These are phyloP conservation scores for Carlito syrichta DNA, from an alignment of 2,113 vertebrate genomes.

Conservation along the genomic window DNA sequence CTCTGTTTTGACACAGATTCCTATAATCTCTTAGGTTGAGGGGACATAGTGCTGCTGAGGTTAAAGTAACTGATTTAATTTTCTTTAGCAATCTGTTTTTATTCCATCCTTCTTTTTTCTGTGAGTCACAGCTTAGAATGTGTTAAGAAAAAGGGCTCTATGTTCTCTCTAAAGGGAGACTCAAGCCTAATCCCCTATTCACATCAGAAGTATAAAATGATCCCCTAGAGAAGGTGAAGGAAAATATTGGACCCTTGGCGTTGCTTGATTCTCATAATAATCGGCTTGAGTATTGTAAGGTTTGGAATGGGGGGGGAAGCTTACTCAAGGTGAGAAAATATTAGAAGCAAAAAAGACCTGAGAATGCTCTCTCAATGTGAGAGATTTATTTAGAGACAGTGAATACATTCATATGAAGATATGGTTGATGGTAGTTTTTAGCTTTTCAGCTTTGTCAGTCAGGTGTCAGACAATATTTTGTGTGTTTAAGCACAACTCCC, in stretches of 20 bases:
- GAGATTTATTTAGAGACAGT: slow-evolving; percentile 63
- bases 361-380: slow-evolving; percentile 33
- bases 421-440: slow-evolving; percentile 60
- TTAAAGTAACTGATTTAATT: slow-evolving; percentile 71
- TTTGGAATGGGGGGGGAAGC: slow-evolving; percentile 28
- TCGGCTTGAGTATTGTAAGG: slow-evolving; percentile 50
- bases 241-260: slow-evolving; percentile 63
- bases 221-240: slow-evolving; percentile 76
- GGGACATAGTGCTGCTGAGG: slow-evolving; percentile 20
- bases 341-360: slow-evolving; percentile 29
- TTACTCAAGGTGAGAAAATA: slow-evolving; percentile 53
- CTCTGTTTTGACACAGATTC: too few relatives aligned
- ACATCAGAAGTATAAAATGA: slow-evolving; percentile 59
- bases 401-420: slow-evolving; percentile 70
- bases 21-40: slow-evolving; percentile 32
- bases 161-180: slow-evolving; percentile 58
- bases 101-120: slow-evolving; percentile 61
- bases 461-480: slow-evolving; percentile 38
- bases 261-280: slow-evolving; percentile 72
- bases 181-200: slow-evolving; percentile 50
- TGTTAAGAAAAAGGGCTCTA: slow-evolving; percentile 69
- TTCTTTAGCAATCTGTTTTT: slow-evolving; percentile 58
- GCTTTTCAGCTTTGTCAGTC: slow-evolving; percentile 42
- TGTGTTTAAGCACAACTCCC: slow-evolving; percentile 41
- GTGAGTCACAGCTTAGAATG: slow-evolving; percentile 63